A percentile compares a stretch with the other conserved stretches of the same genome.
Conservation (phyloP, 2,113 vertebrate genomes). For the Pygathrix nemaeus region DNA sequence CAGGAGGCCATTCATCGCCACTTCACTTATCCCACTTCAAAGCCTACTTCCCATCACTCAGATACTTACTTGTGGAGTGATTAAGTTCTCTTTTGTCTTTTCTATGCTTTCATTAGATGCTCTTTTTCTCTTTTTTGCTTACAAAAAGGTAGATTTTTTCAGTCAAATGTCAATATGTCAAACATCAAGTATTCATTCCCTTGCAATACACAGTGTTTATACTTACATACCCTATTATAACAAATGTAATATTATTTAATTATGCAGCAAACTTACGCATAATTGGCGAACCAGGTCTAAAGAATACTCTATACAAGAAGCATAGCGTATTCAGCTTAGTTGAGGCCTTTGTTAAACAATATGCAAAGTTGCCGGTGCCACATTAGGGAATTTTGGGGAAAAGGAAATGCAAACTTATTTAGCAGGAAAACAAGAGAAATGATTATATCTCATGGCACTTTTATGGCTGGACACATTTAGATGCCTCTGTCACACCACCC, state of each 20-base stretch:
- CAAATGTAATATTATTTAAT: conserved; percentile 1
- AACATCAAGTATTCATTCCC: conserved; percentile 26
- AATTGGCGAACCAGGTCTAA: background rate
- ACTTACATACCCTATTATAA: background rate
- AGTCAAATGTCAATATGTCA: background rate
- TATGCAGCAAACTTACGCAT: background rate
- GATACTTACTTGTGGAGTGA: background rate
- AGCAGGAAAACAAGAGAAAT: background rate
- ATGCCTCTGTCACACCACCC: background rate
- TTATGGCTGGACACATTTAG: too few species aligned
- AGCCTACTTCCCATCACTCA: background rate
- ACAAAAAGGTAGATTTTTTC: conserved; percentile 25
- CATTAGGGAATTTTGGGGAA: background rate
- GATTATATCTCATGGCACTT: background rate
- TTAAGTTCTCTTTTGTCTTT: conserved; percentile 32
- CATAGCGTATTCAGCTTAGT: background rate
- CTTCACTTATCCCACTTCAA: conserved; percentile 14
- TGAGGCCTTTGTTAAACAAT: background rate
- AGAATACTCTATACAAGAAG: background rate
- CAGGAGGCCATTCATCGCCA: background rate
- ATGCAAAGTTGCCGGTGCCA: background rate
- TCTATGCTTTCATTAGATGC: background rate
- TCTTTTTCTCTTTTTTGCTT: conserved; percentile 31
- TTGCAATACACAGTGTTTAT: background rate
- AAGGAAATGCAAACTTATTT: background rate